A percentile compares a stretch with the other conserved stretches of the same genome.
Conservation (phyloP, 2,113 vertebrate genomes). For the Mirza zaza region DNA sequence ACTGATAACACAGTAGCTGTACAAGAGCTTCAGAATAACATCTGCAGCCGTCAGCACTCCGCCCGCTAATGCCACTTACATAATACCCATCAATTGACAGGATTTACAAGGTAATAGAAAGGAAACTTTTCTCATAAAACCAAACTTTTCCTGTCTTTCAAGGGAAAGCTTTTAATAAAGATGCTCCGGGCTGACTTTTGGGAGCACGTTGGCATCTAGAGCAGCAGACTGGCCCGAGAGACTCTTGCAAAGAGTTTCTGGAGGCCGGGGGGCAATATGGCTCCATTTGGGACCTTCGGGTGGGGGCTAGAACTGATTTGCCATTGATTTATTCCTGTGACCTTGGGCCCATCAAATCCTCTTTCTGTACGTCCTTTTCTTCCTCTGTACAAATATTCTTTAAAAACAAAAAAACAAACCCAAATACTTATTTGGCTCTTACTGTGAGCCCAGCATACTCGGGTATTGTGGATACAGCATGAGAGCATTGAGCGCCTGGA, state of each 20-base stretch:
- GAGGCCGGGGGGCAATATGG: too few relatives aligned
- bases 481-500: neutral
- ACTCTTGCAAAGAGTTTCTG: neutral
- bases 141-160: conserved; percentile 13
- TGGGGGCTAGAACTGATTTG: too few relatives aligned
- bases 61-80: neutral
- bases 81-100: conserved; percentile 11
- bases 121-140: conserved; percentile 18
- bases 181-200: neutral
- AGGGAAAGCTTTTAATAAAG: conserved; percentile 46
- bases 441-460: neutral
- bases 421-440: neutral
- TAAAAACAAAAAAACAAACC: neutral
- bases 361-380: neutral
- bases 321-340: neutral
- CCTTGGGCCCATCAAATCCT: neutral
- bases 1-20: neutral
- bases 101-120: conserved; percentile 60
- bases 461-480: neutral
- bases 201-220: neutral
- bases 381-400: neutral
- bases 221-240: neutral
- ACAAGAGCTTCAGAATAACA: conserved; percentile 26
- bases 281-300: neutral
- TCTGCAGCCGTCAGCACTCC: neutral